Evolutionary conservation across 1,140 invertebrate genomes (phyloP), one percentile per base, ranked within the genome.

Genomic region (Capitella teleta): DNA sequence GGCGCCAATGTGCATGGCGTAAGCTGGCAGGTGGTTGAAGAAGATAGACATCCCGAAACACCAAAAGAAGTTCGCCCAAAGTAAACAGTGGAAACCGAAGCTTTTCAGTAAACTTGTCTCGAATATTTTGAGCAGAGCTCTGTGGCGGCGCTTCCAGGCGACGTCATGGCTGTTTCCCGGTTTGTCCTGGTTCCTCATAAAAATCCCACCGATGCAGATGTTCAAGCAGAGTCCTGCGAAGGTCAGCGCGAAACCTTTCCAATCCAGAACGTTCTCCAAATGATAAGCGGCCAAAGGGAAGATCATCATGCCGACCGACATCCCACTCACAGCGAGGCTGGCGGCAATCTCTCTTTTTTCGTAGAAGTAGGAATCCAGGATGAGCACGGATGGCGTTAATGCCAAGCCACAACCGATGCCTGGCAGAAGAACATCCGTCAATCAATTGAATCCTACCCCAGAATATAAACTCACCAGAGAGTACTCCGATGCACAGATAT

Each of bases 11-110:
- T 26, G 23, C 19, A 26, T n/a, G 26, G 67, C 62, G 46, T 67
- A 69, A 1, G 62, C 60, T 1, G 67, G 67, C 26, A 69, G 47
- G 42, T 66, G 66, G 57, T 64, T 61, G 54, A 66, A 69, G 32
- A 69, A 61, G 2, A 67, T 57, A 23, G 62, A 62, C 40, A 64
- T 63, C 10, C 65, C 65, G 47, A 66, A 66, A 40, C 64, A 66
- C 64, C 65, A 69, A 51, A 69, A 64, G 26, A 68, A 56, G 51
- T 68, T 67, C 24, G 34, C 26, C n/a, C 66, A 60, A 34, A 63
- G 65, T 60, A 68, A 53, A 6, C 61, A 63, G 34, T 61, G 57
- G 51, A 68, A 68, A 32, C 62, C 55, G 5, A 61, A 57, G 52
- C 66, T 61, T 18, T 25, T 6, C 21, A 45, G 26, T 3, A 45